These are phyloP conservation scores for Mylabris phalerata DNA, from an alignment of 1,140 invertebrate species.

Conservation along the genomic window DNA sequence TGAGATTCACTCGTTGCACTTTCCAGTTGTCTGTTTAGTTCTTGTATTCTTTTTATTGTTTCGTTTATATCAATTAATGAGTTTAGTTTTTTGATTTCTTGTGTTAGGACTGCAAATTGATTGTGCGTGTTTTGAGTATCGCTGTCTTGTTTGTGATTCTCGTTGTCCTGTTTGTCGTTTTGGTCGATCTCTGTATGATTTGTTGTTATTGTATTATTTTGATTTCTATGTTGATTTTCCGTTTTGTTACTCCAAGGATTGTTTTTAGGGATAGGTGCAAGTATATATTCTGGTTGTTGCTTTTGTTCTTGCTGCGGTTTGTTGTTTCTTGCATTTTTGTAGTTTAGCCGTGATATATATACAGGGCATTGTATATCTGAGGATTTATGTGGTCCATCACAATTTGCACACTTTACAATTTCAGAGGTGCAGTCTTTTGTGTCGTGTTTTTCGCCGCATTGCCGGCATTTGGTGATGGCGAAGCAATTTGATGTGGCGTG, in stretches of 20 bases:
- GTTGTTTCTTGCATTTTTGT: not conserved
- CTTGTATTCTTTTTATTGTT: too few species aligned
- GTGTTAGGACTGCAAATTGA: not conserved
- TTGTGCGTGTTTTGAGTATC: not conserved
- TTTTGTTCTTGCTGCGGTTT: not conserved
- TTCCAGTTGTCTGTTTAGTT: too few species aligned
- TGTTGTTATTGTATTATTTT: not conserved
- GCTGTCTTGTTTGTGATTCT: not conserved
- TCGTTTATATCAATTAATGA: not conserved
- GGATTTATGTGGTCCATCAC: conserved; percentile 30
- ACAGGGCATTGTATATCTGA: not conserved
- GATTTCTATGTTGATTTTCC: not conserved
- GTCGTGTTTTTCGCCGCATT: conserved; percentile 35
- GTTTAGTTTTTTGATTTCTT: not conserved
- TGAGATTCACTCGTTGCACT: too few species aligned
- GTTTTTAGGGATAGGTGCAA: not conserved
- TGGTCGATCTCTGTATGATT: not conserved
- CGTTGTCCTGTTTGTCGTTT: not conserved
- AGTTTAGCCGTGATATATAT: not conserved
- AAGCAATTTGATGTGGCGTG: conserved; percentile 34
- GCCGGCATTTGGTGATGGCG: conserved; percentile 27
- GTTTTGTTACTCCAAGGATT: not conserved
- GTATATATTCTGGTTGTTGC: not conserved
- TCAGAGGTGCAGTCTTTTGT: conserved; percentile 29
- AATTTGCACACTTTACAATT: conserved; percentile 35